Evolutionary conservation across 2,797 vertebrate genomes (phyloP), one percentile per base, ranked within the genome.

Genomic region (Urophycis tenuis): DNA sequence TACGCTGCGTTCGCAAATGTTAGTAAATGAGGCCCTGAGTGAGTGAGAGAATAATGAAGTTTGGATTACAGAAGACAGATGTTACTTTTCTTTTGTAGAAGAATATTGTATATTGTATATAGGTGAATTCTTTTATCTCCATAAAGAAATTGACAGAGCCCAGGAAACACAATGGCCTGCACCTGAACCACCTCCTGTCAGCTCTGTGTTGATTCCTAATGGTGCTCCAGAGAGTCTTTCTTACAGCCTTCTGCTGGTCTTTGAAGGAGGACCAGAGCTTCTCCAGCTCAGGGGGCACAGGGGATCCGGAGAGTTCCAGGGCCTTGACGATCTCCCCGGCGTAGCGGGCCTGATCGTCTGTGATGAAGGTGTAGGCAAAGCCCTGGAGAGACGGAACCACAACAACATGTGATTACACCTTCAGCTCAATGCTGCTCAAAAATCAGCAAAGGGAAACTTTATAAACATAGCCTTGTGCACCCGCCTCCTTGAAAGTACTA

Each of bases 321-420:
- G 96, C 98, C 86, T 98, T 99, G 82, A 99, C 95, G 89, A 99
- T 98, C 81, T 99, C 98, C 2, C 97, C 97, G n/a, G 96, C 94
- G 39, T 99, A 96, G 0, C 98, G 95, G 45, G 88, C 96, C 88
- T 99, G 98, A 53, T 97, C 96, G 72, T 95, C 95, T 1, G 97
- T 99, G 90, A 99, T 99, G 87, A 99, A 99, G 0, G 98, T 99
- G 78, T 98, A 99, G 0, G 97, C 96, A 14, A 85, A 99, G 0
- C 98, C 98, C 98, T 99, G 81, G 69, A 74, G 80, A 41, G 32
- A 45, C 12, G 3, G 11, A 64, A 29, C 3, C 9, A 10, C n/a
- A 64, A 64, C 1, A 64, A 64, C 25, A 29, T 9, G 9, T 6
- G 53, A n/a, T n/a, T n/a, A n/a, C n/a, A n/a, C n/a, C n/a, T n/a